Base-by-base conservation (phyloP, 2,888 invertebrate species). In the Asteroscopus sphinx region DNA sequence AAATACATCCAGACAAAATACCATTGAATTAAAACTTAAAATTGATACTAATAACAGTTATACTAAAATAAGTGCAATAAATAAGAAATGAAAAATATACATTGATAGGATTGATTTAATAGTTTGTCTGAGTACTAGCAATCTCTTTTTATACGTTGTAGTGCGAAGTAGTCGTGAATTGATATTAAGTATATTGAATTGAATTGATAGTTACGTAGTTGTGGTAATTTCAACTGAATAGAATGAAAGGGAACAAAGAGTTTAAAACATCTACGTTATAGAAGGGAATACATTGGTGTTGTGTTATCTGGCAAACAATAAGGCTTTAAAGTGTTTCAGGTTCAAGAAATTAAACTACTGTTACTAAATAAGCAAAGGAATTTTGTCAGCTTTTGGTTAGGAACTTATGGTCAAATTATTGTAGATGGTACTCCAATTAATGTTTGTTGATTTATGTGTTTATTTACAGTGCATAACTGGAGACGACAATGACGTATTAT, bases 401-500 rank as follows among this genome's bases (percentile, higher is more conserved):
- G 15, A 52, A 52, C 9, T 26, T 6, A 35, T 32, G 35, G 32
- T 12, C 32, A 4, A 40, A 35, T 7, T 0, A 15, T 11, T 13
- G 9, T 1, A 17, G 17, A 28, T 12, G 3, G 12, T 44, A 12
- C 21, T 21, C 21, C 8, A 21, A 2, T 8, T 8, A 12, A 37
- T 36, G 25, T 17, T 32, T 48, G 7, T 15, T 12, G 6, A 35
- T 5, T 11, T 5, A 28, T 60, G n/a, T n/a, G 37, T 61, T 57
- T 74, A 46, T 60, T 76, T 54, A 52, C 73, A 76, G 69, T 21
- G 36, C 37, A 56, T 39, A 60, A 51, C 33, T 45, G 45, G 79
- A 40, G 68, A 88, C 87, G 87, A 77, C 85, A 57, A 71, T 83
- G 55, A 72, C 79, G 40, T 92, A 90, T 69, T 80, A 91, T 65